phyloP scores from a whole-genome alignment of 2,888 invertebrate genomes.

The Tholera decimalis region DNA sequence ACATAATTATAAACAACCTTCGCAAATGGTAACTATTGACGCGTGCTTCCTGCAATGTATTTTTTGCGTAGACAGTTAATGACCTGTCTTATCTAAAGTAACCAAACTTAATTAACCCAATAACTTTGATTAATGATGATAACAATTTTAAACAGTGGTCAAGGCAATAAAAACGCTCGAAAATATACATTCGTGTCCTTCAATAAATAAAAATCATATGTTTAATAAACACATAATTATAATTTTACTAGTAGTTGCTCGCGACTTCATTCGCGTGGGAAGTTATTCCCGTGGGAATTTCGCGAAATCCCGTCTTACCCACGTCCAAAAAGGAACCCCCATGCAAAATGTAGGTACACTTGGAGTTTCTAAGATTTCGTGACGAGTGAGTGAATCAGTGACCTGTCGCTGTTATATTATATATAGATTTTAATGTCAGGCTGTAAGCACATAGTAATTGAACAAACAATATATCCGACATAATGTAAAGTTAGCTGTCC shows the following conservation, averaged over 20 bases:
- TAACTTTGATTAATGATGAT: slow-evolving; percentile 43
- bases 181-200: slow-evolving; percentile 11
- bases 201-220: slow-evolving; percentile 2
- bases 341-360: too few species aligned
- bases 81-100: slow-evolving; percentile 27
- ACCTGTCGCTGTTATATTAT: too few species aligned
- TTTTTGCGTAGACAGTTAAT: slow-evolving; percentile 15
- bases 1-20: neutral
- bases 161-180: slow-evolving; percentile 2
- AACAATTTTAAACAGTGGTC: neutral
- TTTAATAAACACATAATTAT: neutral
- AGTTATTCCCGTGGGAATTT: too few species aligned
- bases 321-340: too few species aligned
- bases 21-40: neutral
- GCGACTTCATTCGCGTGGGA: too few species aligned
- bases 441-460: neutral
- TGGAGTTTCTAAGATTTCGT: too few species aligned
- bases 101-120: slow-evolving; percentile 15
- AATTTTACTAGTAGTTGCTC: too few species aligned
- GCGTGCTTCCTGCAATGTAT: neutral
- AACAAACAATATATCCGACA: slow-evolving; percentile 2
- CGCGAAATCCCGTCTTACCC: too few species aligned
- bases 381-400: too few species aligned
- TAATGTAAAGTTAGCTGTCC: neutral
- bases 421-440: slow-evolving; percentile 44